Conservation (phyloP, 2,888 invertebrate species). For the Eupithecia subfuscata region DNA sequence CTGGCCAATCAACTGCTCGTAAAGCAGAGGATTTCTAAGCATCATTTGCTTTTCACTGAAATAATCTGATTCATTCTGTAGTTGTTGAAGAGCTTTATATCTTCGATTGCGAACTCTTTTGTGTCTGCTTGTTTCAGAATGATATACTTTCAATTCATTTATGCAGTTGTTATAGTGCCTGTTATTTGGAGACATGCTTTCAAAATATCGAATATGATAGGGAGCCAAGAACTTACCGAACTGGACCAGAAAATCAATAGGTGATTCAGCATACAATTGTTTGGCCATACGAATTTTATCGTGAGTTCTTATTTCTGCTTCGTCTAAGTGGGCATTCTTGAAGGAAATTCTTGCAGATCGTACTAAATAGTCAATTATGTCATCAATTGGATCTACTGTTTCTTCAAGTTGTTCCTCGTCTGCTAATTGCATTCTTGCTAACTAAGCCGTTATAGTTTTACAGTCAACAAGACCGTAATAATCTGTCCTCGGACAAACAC, state of each 20-base stretch:
- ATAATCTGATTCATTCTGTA: constrained; percentile 89
- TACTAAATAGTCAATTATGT: constrained; percentile 86
- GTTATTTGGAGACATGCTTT: constrained; percentile 56
- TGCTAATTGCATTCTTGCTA: constrained; percentile 14
- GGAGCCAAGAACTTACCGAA: constrained; percentile 89
- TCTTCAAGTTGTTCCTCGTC: constrained; percentile 35
- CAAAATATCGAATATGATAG: constrained; percentile 89
- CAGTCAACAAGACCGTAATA: background rate
- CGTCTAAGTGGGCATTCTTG: constrained; percentile 92
- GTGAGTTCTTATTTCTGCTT: constrained; percentile 87
- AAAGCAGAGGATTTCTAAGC: constrained; percentile 94
- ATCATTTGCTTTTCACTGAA: constrained; percentile 98
- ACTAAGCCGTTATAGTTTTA: background rate
- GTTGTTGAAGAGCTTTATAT: constrained; percentile 90
- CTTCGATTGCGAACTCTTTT: constrained; percentile 90
- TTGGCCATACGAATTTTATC: constrained; percentile 89
- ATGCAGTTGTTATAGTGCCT: constrained; percentile 85
- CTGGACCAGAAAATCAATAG: constrained; percentile 88
- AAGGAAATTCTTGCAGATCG: constrained; percentile 87
- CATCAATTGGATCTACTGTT: constrained; percentile 72
- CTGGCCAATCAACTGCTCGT: constrained; percentile 94
- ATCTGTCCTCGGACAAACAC: too few species aligned
- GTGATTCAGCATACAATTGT: constrained; percentile 86
- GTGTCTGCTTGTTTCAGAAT: constrained; percentile 77
- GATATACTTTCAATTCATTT: constrained; percentile 83